These are phyloP conservation scores for Athetis lepigone DNA, from an alignment of 2,888 invertebrate species.

Conservation along the genomic window DNA sequence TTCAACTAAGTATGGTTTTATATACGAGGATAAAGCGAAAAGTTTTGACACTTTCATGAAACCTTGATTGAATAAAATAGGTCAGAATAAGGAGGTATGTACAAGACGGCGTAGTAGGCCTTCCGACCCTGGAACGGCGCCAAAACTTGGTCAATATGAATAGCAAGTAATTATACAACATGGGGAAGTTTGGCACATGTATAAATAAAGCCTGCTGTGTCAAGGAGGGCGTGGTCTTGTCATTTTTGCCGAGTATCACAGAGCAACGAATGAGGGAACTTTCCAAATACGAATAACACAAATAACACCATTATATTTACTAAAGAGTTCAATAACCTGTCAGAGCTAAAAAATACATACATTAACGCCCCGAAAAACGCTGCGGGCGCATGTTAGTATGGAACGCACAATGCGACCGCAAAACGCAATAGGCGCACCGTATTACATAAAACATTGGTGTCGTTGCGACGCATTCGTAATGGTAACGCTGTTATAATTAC, in stretches of 20 bases:
- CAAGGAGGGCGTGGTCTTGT: constrained; percentile 15
- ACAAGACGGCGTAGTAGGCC: constrained; percentile 7
- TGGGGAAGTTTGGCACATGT: constrained; percentile 22
- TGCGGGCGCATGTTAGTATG: constrained; percentile 48
- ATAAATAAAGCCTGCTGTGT: constrained; percentile 8
- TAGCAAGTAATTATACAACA: constrained; percentile 32
- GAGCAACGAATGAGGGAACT: background rate
- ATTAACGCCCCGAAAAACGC: constrained; percentile 36
- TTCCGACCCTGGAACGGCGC: constrained; percentile 37
- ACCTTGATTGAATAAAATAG: constrained; percentile 16
- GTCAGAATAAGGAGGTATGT: constrained; percentile 27
- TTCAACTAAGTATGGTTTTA: constrained; percentile 2
- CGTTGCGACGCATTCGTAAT: constrained; percentile 63
- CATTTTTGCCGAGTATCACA: background rate
- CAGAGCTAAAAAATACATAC: constrained; percentile 30
- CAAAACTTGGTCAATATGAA: constrained; percentile 44
- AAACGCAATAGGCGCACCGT: constrained; percentile 59
- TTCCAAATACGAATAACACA: constrained; percentile 8
- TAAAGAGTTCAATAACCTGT: constrained; percentile 28
- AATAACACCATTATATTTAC: constrained; percentile 15
- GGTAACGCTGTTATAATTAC: constrained; percentile 65
- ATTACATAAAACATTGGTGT: constrained; percentile 70
- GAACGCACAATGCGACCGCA: constrained; percentile 62
- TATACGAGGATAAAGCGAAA: background rate
- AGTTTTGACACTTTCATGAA: background rate